Percentiles rank a stretch among this genome's conserved stretches.
Evolutionary conservation across 2,888 invertebrate species (phyloP).

Genomic region (Timema cristinae): DNA sequence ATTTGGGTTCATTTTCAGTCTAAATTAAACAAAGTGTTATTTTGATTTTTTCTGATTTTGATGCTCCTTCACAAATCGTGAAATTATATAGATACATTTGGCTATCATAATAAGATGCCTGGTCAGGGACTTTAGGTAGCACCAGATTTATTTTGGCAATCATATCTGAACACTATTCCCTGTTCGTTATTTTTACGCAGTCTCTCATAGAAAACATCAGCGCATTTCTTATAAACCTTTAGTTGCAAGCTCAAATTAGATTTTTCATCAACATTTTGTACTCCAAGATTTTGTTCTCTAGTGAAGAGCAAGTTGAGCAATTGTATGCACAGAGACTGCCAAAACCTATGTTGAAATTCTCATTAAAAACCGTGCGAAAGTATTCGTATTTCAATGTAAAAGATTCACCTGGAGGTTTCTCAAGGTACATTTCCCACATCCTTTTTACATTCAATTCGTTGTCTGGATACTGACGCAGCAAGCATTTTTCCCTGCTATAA

Average conservation of each 20-base stretch:
- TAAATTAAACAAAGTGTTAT: not conserved
- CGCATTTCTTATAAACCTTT: not conserved
- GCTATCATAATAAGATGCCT: not conserved
- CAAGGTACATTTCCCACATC: conserved; percentile 6
- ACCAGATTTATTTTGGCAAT: conserved; percentile 2
- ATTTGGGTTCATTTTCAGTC: not conserved
- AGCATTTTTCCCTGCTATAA: not conserved
- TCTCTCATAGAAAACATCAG: not conserved
- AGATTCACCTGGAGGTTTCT: not conserved
- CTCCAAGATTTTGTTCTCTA: conserved; percentile 6
- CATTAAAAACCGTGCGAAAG: not conserved
- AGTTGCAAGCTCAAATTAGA: not conserved
- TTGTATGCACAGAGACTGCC: not conserved
- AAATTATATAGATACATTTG: conserved; percentile 10
- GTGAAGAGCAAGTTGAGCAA: not conserved
- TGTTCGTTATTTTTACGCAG: not conserved
- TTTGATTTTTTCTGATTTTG: not conserved
- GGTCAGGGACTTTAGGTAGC: not conserved
- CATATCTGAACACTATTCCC: not conserved
- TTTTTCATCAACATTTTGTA: not conserved
- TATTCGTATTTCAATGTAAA: not conserved
- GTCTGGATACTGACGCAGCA: not conserved
- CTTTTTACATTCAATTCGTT: not conserved
- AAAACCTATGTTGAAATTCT: not conserved
- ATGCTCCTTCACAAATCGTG: not conserved